A percentile compares a stretch with the other conserved stretches of the same genome.
Conservation (phyloP, 2,113 vertebrate genomes). For the Hiodon tergisus region DNA sequence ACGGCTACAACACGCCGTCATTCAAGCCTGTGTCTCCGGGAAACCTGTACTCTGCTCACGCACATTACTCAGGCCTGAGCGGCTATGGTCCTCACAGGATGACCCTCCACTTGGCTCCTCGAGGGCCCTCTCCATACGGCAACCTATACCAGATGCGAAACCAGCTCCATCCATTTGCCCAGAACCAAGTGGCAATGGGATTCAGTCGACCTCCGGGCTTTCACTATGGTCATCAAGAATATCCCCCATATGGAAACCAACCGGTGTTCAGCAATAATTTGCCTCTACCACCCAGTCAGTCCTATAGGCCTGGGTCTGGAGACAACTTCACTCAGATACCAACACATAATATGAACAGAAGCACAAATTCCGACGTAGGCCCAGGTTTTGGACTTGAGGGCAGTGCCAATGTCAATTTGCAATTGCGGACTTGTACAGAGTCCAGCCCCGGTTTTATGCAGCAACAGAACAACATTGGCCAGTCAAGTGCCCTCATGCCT, state of each 20-base stretch:
- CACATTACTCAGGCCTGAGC: constrained; percentile 62
- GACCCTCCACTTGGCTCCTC: constrained; percentile 63
- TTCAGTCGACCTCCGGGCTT: constrained; percentile 66
- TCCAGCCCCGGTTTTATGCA: constrained; percentile 60
- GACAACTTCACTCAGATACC: constrained; percentile 62
- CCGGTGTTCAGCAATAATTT: constrained; percentile 59
- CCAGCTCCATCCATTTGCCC: constrained; percentile 68
- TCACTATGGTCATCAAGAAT: constrained; percentile 62
- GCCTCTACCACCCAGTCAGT: constrained; percentile 59
- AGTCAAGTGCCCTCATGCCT: constrained; percentile 47
- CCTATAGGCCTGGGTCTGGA: constrained; percentile 62
- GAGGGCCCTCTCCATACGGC: constrained; percentile 63
- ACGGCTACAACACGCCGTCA: constrained; percentile 67
- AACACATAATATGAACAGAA: constrained; percentile 52
- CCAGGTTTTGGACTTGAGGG: constrained; percentile 58
- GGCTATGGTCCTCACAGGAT: constrained; percentile 69
- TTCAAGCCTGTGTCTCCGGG: constrained; percentile 64
- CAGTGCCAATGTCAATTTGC: constrained; percentile 53
- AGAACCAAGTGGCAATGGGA: constrained; percentile 63
- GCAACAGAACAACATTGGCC: constrained; percentile 55
- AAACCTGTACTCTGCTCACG: constrained; percentile 59
- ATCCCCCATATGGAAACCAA: constrained; percentile 55
- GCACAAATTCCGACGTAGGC: constrained; percentile 53
- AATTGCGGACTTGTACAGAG: constrained; percentile 40
- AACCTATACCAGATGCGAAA: constrained; percentile 64